These are phyloP conservation scores for Leptinotarsa tumamoca DNA, from an alignment of 2,888 invertebrate species.

Conservation along the genomic window DNA sequence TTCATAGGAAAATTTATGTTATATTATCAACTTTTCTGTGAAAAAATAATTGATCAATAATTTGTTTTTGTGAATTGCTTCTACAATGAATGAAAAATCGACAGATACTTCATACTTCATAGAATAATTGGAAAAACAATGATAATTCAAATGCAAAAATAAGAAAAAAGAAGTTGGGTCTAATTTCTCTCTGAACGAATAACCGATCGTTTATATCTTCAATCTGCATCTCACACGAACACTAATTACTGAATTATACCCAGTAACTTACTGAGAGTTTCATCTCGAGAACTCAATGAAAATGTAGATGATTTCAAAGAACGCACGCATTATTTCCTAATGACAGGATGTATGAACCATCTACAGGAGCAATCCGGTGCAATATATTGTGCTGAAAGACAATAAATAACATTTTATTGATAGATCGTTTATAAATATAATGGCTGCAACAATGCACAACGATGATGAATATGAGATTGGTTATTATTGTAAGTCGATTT, in stretches of 20 bases:
- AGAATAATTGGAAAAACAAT: too few relatives aligned
- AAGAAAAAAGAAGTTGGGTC: neutral
- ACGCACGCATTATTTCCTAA: constrained; percentile 21
- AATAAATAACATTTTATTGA: constrained; percentile 41
- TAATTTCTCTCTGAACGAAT: neutral
- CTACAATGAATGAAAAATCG: too few relatives aligned
- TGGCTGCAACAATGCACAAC: constrained; percentile 33
- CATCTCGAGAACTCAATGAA: constrained; percentile 5
- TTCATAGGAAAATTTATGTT: too few relatives aligned
- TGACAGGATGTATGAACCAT: constrained; percentile 40
- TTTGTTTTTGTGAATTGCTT: too few relatives aligned
- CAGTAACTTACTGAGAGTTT: constrained; percentile 3
- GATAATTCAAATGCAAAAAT: neutral
- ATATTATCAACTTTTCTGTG: too few relatives aligned
- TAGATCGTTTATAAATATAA: constrained; percentile 39
- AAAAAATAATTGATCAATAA: too few relatives aligned
- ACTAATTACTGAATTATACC: neutral
- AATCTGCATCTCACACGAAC: neutral
- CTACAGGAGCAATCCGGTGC: constrained; percentile 36
- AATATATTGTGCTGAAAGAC: constrained; percentile 34
- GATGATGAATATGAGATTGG: constrained; percentile 41
- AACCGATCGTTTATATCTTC: neutral
- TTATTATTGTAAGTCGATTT: constrained; percentile 37
- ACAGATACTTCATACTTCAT: too few relatives aligned
- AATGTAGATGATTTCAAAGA: constrained; percentile 13